Conservation (phyloP, 2,797 vertebrate species). For the Mormyrops boulengeri region DNA sequence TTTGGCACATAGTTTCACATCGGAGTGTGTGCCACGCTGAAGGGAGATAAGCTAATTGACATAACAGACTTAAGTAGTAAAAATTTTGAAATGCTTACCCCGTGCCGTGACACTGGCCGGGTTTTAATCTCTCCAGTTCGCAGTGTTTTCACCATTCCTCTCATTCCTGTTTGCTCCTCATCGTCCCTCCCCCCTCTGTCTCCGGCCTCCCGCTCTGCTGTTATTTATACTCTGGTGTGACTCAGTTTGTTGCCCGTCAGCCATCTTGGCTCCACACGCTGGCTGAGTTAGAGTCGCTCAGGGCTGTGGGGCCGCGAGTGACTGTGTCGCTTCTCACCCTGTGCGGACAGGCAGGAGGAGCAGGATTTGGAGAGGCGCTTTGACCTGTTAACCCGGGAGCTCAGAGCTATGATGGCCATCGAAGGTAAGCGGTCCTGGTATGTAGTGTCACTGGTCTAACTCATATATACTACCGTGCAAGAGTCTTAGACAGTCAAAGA, state of each 20-base stretch:
- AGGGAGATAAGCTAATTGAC: background rate
- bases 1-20: background rate
- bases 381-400: constrained; percentile 77
- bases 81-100: background rate
- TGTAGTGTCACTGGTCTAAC: background rate
- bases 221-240: background rate
- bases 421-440: constrained; percentile 61
- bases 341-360: constrained; percentile 69
- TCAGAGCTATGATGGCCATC: constrained; percentile 75
- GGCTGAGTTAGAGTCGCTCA: background rate
- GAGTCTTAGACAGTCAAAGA: background rate
- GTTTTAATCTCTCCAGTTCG: background rate
- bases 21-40: background rate
- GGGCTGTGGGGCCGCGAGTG: background rate
- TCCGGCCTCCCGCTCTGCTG: background rate
- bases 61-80: background rate
- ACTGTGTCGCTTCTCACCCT: background rate
- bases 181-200: background rate
- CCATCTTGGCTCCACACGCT: background rate
- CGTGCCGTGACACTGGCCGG: background rate
- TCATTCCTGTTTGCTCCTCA: background rate
- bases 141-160: background rate
- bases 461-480: background rate
- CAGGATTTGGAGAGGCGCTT: constrained; percentile 82
- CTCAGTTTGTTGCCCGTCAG: background rate